Evolutionary conservation across 2,797 vertebrate genomes (phyloP), one percentile per base, ranked within the genome.

Genomic region (Eulemur albifrons): DNA sequence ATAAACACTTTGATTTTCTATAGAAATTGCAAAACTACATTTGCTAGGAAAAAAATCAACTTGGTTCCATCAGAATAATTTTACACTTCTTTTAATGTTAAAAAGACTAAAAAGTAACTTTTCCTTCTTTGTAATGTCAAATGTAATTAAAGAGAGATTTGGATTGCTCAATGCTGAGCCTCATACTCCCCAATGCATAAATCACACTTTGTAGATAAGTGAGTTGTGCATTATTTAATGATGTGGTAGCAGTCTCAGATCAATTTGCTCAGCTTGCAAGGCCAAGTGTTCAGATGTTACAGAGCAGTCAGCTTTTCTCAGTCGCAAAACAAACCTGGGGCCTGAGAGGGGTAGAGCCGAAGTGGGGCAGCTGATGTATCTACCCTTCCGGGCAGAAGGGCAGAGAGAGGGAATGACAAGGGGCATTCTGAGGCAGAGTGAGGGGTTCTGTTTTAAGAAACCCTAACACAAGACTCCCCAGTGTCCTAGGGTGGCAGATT

Each of bases 1-100:
- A 94, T 87, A 96, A 57, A 75, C 76, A 73, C n/a, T 97, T 89
- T 43, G 59, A 93, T 92, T 96, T 96, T 84, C 75, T 72, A 69
- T 67, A 92, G 83, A 96, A 97, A 86, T 95, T 87, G 13, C 25
- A 94, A 94, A 90, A 50, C 38, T 93, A 38, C 52, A 48, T 91
- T 93, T 95, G 45, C 63, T 94, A 50, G 8, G 65, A 72, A 8
- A 40, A 82, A 90, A 93, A 89, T 90, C 57, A 88, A 92, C 32
- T 75, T 84, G 65, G n/a, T 77, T 96, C 57, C 45, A 88, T 92
- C 38, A 87, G 87, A 93, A 92, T 77, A 76, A 94, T 90, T 92
- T 96, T 50, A 52, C 48, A 77, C 91, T 95, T 95, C 61, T 95
- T 84, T 30, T 57, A 50, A 94, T 52, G 54, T 72, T 93, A 45